phyloP scores from a whole-genome alignment of 2,888 invertebrate species.

The Molanna angustata region DNA sequence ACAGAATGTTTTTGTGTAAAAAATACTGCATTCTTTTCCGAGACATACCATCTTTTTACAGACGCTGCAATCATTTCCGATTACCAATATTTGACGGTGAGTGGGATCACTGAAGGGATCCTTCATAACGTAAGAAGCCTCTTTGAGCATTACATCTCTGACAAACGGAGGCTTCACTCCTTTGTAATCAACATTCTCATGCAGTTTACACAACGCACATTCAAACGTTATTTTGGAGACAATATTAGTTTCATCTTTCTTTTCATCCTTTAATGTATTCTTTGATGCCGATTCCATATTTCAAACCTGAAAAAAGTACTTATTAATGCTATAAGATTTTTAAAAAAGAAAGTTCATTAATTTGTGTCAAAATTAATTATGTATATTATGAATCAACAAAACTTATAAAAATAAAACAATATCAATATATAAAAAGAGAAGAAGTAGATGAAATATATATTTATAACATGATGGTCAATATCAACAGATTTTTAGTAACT shows the following conservation, averaged over 20 bases:
- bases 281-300: constrained; percentile 17
- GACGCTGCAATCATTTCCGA: constrained; percentile 72
- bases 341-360: too few relatives aligned
- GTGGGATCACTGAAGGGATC: constrained; percentile 80
- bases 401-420: too few relatives aligned
- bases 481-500: too few relatives aligned
- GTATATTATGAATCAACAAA: too few relatives aligned
- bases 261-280: too few relatives aligned
- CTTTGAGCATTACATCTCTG: constrained; percentile 62
- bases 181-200: constrained; percentile 72
- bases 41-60: constrained; percentile 73
- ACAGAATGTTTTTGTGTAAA: constrained; percentile 74
- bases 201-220: constrained; percentile 64
- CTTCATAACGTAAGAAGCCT: constrained; percentile 76
- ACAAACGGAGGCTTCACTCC: constrained; percentile 74
- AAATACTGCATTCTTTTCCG: constrained; percentile 73
- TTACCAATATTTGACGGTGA: constrained; percentile 70
- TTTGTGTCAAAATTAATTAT: too few relatives aligned
- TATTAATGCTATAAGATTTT: constrained; percentile 11
- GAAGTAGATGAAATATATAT: too few relatives aligned
- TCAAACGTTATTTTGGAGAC: constrained; percentile 51
- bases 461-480: too few relatives aligned
- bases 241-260: too few relatives aligned
- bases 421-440: too few relatives aligned
- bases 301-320: constrained; percentile 15